Evolutionary conservation across 2,888 invertebrate species (phyloP).

Genomic region (Formica aserva): DNA sequence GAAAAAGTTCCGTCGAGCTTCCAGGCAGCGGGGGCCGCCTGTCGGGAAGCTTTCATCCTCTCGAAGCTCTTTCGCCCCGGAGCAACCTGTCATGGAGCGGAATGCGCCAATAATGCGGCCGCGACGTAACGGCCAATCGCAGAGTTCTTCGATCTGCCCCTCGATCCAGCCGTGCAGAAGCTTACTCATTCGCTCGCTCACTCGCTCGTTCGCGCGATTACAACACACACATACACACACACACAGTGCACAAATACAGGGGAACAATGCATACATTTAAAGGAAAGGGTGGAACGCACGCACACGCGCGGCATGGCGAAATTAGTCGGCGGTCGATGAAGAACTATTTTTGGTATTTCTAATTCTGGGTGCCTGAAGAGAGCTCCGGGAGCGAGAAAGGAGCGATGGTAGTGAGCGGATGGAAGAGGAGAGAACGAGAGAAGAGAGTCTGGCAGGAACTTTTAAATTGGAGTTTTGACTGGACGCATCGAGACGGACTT

Average conservation of each 20-base stretch:
- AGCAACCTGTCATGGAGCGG: conserved; percentile 56
- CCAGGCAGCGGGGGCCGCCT: not conserved
- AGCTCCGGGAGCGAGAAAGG: conserved; percentile 42
- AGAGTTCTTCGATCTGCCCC: conserved; percentile 39
- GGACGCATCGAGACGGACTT: conserved; percentile 82
- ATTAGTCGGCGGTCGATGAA: conserved; percentile 68
- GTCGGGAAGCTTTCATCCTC: conserved; percentile 59
- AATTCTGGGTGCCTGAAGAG: conserved; percentile 66
- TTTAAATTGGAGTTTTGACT: conserved; percentile 84
- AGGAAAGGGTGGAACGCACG: conserved; percentile 28
- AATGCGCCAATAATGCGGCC: conserved; percentile 63
- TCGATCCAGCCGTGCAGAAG: conserved; percentile 41
- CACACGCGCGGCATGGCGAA: conserved; percentile 41
- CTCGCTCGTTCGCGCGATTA: not conserved
- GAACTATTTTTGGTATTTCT: conserved; percentile 79
- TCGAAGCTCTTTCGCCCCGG: conserved; percentile 26
- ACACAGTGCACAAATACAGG: not conserved
- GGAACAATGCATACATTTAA: not conserved
- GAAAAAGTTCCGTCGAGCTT: conserved; percentile 60
- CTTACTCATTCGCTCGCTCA: conserved; percentile 11
- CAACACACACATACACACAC: not conserved
- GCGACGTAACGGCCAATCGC: conserved; percentile 54
- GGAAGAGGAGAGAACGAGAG: conserved; percentile 32
- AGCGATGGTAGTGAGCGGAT: conserved; percentile 32
- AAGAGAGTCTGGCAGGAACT: conserved; percentile 75